Evolutionary conservation across 2,113 vertebrate species (phyloP), one percentile per base, ranked within the genome.

Genomic region (Heterochromis multidens): DNA sequence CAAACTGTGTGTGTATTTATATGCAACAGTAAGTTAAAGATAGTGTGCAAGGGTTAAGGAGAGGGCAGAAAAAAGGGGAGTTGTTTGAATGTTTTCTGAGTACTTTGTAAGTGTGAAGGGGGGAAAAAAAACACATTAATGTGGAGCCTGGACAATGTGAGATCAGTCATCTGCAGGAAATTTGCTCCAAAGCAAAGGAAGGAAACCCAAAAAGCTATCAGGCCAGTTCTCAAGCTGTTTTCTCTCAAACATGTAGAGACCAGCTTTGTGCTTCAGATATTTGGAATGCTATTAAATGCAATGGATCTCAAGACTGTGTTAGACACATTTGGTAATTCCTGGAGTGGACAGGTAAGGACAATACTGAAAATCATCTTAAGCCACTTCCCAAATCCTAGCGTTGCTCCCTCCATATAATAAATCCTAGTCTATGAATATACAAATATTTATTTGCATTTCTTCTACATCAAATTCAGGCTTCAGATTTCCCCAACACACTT

Each of bases 161-260:
- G 5, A 3, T 76, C 67, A 89, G 43, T 89, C 72, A 88, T 43
- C 57, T 76, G 60, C 81, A 86, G 78, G 81, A 89, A 77, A 54
- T 88, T 83, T 78, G 60, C 7, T 74, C 29, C 1, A 59, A 40
- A 89, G 74, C 56, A 5, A 80, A 83, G 85, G 85, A 83, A 88
- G 78, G 85, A 92, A 87, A 33, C 65, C 67, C 16, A 56, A 54
- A 74, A 62, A 62, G 31, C 80, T 81, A 81, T 61, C 6, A 33
- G 78, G 29, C 56, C 8, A 9, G 3, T 23, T 77, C 61, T 23
- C 46, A 58, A 77, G 31, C 19, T 63, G 25, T 77, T 82, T 79
- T 77, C 13, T 58, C 46, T 40, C 17, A 16, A 77, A 56, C 31
- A 6, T 5, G 16, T 23, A 52, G 2, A 78, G 43, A 62, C 7